A percentile compares a stretch with the other conserved stretches of the same genome.
phyloP scores from a whole-genome alignment of 2,113 vertebrate genomes.

The Rattus rattus region DNA sequence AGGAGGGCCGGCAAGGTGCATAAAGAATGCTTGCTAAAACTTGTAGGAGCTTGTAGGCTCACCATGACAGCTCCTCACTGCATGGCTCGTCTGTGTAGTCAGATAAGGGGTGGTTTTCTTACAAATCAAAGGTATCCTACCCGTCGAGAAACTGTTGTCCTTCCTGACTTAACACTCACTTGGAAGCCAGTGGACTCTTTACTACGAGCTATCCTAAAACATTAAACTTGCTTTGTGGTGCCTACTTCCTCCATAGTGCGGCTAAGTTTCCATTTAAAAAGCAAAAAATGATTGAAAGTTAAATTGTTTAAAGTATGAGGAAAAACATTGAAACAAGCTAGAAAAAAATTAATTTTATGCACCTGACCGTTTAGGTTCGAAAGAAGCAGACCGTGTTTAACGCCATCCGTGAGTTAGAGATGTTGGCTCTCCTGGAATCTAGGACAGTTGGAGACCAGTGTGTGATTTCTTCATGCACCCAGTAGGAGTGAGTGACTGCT shows the following conservation, averaged over 20 bases:
- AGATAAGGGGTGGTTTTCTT: fast-evolving
- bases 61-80: fast-evolving
- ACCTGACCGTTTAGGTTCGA: background rate
- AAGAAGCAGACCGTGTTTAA: background rate
- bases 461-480: background rate
- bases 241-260: background rate
- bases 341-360: background rate
- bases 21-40: fast-evolving
- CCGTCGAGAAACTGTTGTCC: background rate
- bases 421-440: background rate
- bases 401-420: background rate
- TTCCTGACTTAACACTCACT: background rate
- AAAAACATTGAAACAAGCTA: background rate
- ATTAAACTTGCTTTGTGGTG: background rate
- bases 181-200: background rate
- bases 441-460: background rate
- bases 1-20: fast-evolving
- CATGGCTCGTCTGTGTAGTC: fast-evolving
- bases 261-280: background rate
- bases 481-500: background rate
- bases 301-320: background rate
- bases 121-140: fast-evolving
- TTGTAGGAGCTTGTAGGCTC: fast-evolving
- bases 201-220: background rate
- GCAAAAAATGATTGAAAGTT: background rate